These are phyloP conservation scores for Dromius quadrimaculatus DNA, from an alignment of 2,888 invertebrate species.

Conservation along the genomic window DNA sequence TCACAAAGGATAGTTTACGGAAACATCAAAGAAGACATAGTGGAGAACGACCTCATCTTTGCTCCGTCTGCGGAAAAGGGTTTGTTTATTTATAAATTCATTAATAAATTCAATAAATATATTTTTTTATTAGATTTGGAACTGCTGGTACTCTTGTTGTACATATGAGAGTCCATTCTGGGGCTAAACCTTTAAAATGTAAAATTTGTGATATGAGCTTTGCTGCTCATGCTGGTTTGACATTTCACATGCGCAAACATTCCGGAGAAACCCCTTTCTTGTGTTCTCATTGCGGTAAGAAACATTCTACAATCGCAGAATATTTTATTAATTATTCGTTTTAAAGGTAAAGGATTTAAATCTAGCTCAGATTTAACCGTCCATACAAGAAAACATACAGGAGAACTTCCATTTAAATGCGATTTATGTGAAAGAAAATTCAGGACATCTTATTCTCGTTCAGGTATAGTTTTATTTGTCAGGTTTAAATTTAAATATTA, in stretches of 20 bases:
- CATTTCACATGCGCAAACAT: conserved; percentile 57
- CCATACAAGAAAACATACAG: conserved; percentile 57
- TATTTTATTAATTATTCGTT: too few relatives aligned
- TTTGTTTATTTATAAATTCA: neutral
- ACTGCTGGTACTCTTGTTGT: conserved; percentile 52
- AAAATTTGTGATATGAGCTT: conserved; percentile 57
- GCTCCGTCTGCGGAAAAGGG: conserved; percentile 50
- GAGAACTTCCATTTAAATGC: conserved; percentile 57
- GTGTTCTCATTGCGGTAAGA: conserved; percentile 54
- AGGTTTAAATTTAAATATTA: too few relatives aligned
- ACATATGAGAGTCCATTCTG: conserved; percentile 58
- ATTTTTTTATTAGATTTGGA: conserved; percentile 36
- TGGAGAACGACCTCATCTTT: conserved; percentile 45
- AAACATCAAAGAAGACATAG: conserved; percentile 39
- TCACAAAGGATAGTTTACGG: conserved; percentile 31
- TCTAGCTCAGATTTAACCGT: conserved; percentile 56
- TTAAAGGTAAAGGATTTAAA: conserved; percentile 44
- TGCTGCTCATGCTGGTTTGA: conserved; percentile 57
- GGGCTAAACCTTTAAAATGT: conserved; percentile 58
- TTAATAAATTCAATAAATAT: neutral
- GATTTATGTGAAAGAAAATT: conserved; percentile 45
- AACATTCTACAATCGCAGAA: neutral
- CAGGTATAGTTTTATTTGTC: neutral
- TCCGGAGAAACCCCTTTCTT: conserved; percentile 57
- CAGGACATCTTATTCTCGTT: conserved; percentile 5